Base-by-base conservation (phyloP, 1,140 invertebrate species). In the Heliconius melpomene region DNA sequence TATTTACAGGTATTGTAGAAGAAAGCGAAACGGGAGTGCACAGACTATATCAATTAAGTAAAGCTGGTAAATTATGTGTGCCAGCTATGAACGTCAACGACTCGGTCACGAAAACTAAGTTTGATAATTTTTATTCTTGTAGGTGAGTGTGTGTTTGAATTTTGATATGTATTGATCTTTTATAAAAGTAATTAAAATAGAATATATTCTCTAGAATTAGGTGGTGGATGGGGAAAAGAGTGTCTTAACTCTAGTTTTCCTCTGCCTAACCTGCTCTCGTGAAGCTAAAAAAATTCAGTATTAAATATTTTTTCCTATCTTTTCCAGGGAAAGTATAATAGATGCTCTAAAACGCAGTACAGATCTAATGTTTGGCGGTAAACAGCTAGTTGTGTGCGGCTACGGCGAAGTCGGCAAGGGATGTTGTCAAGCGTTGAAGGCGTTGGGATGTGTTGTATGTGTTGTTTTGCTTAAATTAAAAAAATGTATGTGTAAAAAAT, bases 81-180 rank as follows among this genome's bases (percentile, higher is more conserved):
- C 99, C 99, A 3, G 99, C 99, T 2, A 99, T 99, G 98, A 99
- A 99, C 95, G 98, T 99, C 46, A 99, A 99, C 91, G 99, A 99
- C 95, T 99, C 98, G 32, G 98, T 99, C 11, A 99, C 98, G 1
- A 99, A 99, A 96, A 99, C 98, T n/a, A 99, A 99, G 95, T 99
- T 99, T 93, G 99, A 99, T 91, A 99, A 99, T 94, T 95, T 99
- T 32, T 99, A 99, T 91, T 98, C 97, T 84, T 99, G 98, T 93
- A 97, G 98, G 98, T 98, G 94, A 96, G 95, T 95, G 88, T 20
- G 54, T 26, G 5, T 23, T n/a, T 0, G 2, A 23, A 20, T 60
- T 23, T 52, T 52, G 11, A 46, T 20, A 7, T 52, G 16, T 20
- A 18, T 52, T 20, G 6, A 18, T 52, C 16, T 50, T 50, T 11